Base-by-base conservation (phyloP, 1,140 invertebrate genomes). In the Ruditapes philippinarum region DNA sequence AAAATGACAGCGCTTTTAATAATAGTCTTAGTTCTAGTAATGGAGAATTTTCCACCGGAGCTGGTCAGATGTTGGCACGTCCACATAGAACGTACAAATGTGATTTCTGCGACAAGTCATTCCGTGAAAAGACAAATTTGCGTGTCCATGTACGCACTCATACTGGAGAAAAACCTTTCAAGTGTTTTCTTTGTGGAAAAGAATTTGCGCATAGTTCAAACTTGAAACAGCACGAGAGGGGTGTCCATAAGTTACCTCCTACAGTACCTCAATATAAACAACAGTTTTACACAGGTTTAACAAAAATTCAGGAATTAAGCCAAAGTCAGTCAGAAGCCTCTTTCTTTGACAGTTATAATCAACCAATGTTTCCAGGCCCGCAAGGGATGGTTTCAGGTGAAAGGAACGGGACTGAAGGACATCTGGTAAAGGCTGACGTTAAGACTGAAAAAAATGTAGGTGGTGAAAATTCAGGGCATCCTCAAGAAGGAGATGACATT, bases 141-240 rank as follows among this genome's bases (percentile, higher is more conserved):
- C 49, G 73, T 33, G 80, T 83, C 36, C 88, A 89, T 65, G 45
- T 83, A 17, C 45, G 88, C 0, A 89, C 60, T 31, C 88, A 89
- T 40, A 89, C 88, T 0, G 88, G 88, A 14, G 88, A 89, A 33
- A 81, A 82, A 76, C 88, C 88, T 14, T 89, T 83, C n/a, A 76
- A 76, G n/a, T 89, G 88, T 83, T 45, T 70, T 28, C 40, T 89
- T 22, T 89, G 88, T 76, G 88, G 88, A 2, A 89, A 89, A 36
- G 79, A 74, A 22, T 89, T 89, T 62, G 79, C 88, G 5, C 88
- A 89, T 25, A 89, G 82, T 49, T 86, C 84, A 33, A 86, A 86
- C 33, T 25, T 86, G 40, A 76, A 78, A 25, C 70, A 76, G 45
- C 84, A 86, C 31, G 84, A 86, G 51, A 76, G 70, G 51, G 84